These are phyloP conservation scores for Dicyrtomina minuta DNA, from an alignment of 2,888 invertebrate species.

Conservation along the genomic window DNA sequence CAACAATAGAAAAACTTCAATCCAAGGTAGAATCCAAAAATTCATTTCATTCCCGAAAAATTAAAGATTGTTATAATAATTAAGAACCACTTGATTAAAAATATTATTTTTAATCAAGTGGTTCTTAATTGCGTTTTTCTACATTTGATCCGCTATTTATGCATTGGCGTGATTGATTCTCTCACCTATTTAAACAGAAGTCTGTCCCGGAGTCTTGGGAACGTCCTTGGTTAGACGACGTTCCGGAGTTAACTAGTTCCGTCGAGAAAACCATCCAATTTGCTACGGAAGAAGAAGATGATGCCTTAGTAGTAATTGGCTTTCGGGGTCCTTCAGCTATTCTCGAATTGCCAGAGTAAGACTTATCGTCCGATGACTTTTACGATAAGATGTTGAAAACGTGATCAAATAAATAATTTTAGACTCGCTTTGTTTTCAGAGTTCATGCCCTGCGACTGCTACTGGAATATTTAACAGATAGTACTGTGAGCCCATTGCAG, in stretches of 20 bases:
- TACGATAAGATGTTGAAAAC: neutral
- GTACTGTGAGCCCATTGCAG: conserved; percentile 82
- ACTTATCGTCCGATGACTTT: neutral
- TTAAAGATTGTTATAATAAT: neutral
- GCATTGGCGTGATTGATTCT: no score
- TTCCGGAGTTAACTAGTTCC: conserved; percentile 66
- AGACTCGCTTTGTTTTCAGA: conserved; percentile 22
- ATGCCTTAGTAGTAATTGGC: conserved; percentile 63
- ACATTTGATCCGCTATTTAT: no score
- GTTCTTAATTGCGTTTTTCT: no score
- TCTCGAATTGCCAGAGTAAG: conserved; percentile 59
- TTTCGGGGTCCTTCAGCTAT: conserved; percentile 77
- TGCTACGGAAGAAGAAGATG: conserved; percentile 73
- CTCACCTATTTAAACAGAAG: conserved; percentile 17
- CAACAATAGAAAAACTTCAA: conserved; percentile 74
- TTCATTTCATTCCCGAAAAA: neutral
- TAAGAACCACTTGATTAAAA: neutral
- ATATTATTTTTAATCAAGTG: neutral
- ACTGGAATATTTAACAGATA: conserved; percentile 79
- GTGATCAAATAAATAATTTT: neutral
- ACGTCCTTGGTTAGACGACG: conserved; percentile 74
- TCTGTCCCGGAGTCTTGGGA: conserved; percentile 41
- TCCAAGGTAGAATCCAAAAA: conserved; percentile 61
- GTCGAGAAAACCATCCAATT: conserved; percentile 65
- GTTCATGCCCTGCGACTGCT: conserved; percentile 58